phyloP scores from a whole-genome alignment of 2,888 invertebrate genomes.

The Catocala nupta region DNA sequence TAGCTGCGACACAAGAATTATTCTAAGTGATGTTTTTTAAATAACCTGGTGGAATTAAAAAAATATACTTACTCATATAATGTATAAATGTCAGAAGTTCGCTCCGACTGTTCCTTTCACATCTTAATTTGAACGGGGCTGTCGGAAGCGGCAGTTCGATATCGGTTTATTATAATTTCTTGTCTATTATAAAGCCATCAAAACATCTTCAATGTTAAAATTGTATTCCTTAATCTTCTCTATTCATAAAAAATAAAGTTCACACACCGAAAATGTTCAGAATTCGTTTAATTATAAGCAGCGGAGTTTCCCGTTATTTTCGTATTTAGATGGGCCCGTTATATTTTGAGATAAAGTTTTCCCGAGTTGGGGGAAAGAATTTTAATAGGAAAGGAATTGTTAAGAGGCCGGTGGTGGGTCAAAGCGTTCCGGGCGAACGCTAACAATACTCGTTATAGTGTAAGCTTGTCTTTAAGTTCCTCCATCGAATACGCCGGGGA shows the following conservation, averaged over 20 bases:
- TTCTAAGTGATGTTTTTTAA: too few relatives aligned
- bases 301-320: constrained; percentile 44
- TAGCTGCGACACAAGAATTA: too few relatives aligned
- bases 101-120: too few relatives aligned
- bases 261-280: constrained; percentile 47
- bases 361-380: constrained; percentile 73
- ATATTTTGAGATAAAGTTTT: constrained; percentile 69
- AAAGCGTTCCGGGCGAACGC: constrained; percentile 70
- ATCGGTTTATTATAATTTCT: too few relatives aligned
- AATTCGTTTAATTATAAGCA: constrained; percentile 55
- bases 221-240: too few relatives aligned
- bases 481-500: constrained; percentile 57
- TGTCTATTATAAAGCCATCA: too few relatives aligned
- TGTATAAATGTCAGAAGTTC: too few relatives aligned
- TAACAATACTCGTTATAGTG: constrained; percentile 70
- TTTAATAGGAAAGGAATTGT: constrained; percentile 80
- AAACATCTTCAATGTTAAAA: too few relatives aligned
- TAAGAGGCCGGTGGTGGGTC: constrained; percentile 67
- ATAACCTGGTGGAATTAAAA: too few relatives aligned
- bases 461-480: constrained; percentile 63
- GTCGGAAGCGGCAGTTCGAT: too few relatives aligned
- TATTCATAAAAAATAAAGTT: constrained; percentile 41
- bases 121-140: too few relatives aligned
- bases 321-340: constrained; percentile 53
- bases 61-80: too few relatives aligned